A percentile compares a stretch with the other conserved stretches of the same genome.
These are phyloP conservation scores for Oreotrochilus melanogaster DNA, from an alignment of 2,113 vertebrate species.

Conservation along the genomic window DNA sequence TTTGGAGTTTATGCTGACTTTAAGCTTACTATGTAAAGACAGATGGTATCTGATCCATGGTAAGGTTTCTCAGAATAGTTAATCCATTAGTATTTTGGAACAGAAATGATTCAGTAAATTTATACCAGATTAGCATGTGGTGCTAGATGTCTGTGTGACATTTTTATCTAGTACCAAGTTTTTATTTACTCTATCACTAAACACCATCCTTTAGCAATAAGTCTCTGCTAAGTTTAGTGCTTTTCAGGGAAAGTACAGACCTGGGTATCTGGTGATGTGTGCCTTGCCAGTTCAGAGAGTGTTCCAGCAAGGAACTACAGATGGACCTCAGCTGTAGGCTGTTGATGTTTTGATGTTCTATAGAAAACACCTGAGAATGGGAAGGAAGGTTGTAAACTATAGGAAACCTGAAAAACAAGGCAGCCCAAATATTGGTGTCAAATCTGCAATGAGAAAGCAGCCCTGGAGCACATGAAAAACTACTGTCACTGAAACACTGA, in stretches of 20 bases:
- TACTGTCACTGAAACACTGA: neutral
- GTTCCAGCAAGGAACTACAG: neutral
- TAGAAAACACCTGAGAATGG: neutral
- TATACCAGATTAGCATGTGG: neutral
- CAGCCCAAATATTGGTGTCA: neutral
- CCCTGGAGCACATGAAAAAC: neutral
- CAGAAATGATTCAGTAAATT: slow-evolving; percentile 12
- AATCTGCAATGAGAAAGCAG: neutral
- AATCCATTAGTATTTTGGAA: slow-evolving; percentile 16
- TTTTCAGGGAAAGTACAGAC: neutral
- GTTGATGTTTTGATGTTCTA: neutral
- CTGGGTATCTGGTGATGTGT: neutral
- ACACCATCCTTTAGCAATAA: neutral
- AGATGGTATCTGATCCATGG: slow-evolving; percentile 29
- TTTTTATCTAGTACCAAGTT: neutral
- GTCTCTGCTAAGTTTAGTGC: neutral
- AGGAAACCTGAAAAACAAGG: neutral
- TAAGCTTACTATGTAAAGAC: slow-evolving; percentile 16
- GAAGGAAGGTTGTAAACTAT: neutral
- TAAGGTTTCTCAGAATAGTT: slow-evolving; percentile 36
- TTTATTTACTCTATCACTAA: neutral
- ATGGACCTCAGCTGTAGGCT: neutral
- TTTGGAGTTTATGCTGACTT: slow-evolving; percentile 21
- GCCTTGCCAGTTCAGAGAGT: neutral
- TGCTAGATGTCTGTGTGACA: neutral